Evolutionary conservation across 2,113 vertebrate species (phyloP), one percentile per base, ranked within the genome.

Genomic region (Loxodonta africana): DNA sequence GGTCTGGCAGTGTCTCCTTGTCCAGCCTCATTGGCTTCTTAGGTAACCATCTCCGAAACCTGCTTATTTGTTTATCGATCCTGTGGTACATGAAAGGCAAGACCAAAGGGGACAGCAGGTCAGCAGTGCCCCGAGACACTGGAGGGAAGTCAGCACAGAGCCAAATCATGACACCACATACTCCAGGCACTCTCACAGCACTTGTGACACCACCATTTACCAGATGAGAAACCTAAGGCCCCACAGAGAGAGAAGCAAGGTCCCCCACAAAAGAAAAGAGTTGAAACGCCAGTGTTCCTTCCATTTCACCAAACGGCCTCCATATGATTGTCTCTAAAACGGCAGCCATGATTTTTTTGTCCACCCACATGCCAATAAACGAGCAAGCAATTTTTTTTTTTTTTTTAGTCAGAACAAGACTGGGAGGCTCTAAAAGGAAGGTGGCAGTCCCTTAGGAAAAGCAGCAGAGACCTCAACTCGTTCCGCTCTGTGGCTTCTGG

Each of bases 31-130:
- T 99, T 95, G 99, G 99, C 97, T 99, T 99, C 98, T 98, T 99
- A 85, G 99, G 99, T 96, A 99, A 99, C 99, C 99, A 99, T 98
- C 99, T 99, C 91, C 99, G 99, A 96, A 99, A 99, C 98, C 99
- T 99, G 99, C 99, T 99, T 98, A 99, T 99, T 97, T 99, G 99
- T 98, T 99, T 99, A 99, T 99, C 99, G 98, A 99, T 99, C 98
- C 99, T 99, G 98, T 83, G 97, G 97, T 89, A 98, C 85, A 98
- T n/a, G 91, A 97, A 97, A 98, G 97, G 91, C 23, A 95, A 98
- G 67, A 98, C 69, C 97, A 98, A 95, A 98, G 96, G 90, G 97
- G 93, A 98, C 2, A 91, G 2, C 3, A 95, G 7, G 26, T 97
- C 82, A 98, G 82, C 92, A 91, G 63, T 21, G 62, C 81, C 74